Evolutionary conservation across 2,113 vertebrate species (phyloP).

Genomic region (Lutjanus erythropterus): DNA sequence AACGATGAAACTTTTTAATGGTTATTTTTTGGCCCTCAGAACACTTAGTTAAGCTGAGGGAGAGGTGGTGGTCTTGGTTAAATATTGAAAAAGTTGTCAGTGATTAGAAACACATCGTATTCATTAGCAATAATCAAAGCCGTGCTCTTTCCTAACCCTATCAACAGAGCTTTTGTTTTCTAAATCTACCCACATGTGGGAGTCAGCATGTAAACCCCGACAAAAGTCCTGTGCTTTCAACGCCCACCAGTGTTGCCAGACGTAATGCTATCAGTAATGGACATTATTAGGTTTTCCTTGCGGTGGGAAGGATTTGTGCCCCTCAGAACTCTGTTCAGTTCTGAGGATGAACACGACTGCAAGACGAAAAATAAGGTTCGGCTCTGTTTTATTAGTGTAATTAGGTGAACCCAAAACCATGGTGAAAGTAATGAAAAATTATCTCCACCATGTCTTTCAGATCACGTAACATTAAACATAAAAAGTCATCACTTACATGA

Average conservation of each 20-base stretch:
- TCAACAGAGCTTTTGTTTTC: background rate
- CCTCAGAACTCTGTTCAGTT: background rate
- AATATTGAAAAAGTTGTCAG: background rate
- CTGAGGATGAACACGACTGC: background rate
- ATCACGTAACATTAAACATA: background rate
- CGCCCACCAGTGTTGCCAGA: background rate
- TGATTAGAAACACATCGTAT: background rate
- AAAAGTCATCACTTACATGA: constrained; percentile 1
- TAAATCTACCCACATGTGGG: background rate
- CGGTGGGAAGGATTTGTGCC: background rate
- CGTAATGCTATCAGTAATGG: background rate
- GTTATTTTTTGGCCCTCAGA: no score
- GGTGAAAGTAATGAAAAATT: background rate
- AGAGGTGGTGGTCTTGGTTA: background rate
- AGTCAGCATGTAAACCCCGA: background rate
- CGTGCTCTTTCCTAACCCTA: background rate
- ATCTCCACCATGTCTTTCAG: background rate
- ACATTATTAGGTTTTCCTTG: background rate
- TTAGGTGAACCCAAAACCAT: background rate
- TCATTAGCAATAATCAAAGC: background rate
- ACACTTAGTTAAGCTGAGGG: background rate
- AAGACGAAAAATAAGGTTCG: background rate
- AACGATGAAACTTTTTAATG: no score
- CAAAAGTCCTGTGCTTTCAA: background rate
- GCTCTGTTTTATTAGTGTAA: constrained; percentile 11